Evolutionary conservation across 2,113 vertebrate genomes (phyloP).

Genomic region (Macrotus californicus): DNA sequence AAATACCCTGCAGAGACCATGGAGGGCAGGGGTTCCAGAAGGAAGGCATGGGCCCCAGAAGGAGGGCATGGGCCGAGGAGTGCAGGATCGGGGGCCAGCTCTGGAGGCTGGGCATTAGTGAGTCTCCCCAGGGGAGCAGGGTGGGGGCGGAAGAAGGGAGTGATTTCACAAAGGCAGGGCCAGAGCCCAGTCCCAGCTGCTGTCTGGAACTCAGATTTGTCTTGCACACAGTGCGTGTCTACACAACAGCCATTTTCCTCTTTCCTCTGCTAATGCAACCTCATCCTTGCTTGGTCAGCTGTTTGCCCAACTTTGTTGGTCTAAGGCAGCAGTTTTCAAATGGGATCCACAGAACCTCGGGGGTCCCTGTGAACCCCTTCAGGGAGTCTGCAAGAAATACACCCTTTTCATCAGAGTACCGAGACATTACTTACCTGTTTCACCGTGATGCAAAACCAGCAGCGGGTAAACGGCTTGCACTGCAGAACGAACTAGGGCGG

Average conservation of each 20-base stretch:
- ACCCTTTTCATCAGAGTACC: not conserved
- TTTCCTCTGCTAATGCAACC: not conserved
- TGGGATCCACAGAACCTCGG: not conserved
- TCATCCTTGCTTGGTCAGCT: not conserved
- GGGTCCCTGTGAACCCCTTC: not conserved
- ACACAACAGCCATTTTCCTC: not conserved
- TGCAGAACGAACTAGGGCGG: not conserved
- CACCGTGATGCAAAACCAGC: not conserved
- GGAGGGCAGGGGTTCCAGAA: not conserved
- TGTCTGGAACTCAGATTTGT: not conserved
- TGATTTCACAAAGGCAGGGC: not conserved
- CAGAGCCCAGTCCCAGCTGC: not conserved
- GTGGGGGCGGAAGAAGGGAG: not conserved
- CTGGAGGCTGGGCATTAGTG: too few species aligned
- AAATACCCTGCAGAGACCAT: not conserved
- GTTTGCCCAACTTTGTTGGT: not conserved
- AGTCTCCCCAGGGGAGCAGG: too few species aligned
- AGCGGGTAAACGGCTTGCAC: not conserved
- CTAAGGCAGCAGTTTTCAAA: not conserved
- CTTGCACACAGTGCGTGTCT: not conserved
- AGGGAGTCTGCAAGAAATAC: not conserved
- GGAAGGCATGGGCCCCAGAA: not conserved
- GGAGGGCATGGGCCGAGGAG: fast-evolving
- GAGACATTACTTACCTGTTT: not conserved
- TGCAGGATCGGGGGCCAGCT: not conserved